Conservation (phyloP, 2,888 invertebrate species). For the Drosophila nigricruria region DNA sequence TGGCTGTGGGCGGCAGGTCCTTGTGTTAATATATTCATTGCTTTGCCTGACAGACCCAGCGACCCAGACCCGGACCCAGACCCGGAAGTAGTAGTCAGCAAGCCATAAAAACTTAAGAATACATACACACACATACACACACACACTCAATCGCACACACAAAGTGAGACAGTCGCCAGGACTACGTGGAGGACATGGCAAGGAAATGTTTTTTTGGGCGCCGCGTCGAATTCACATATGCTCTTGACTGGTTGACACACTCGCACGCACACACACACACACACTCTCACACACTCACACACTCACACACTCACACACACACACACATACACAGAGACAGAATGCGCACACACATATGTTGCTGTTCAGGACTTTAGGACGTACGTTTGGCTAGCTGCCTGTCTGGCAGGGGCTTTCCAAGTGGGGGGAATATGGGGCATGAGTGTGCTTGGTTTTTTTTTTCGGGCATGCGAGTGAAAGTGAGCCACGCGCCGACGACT, state of each 20-base stretch:
- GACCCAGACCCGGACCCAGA: constrained; percentile 46
- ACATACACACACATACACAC: constrained; percentile 36
- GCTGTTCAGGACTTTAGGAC: constrained; percentile 47
- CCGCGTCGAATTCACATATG: constrained; percentile 67
- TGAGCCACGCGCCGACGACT: constrained; percentile 71
- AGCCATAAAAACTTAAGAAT: constrained; percentile 80
- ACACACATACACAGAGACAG: constrained; percentile 3
- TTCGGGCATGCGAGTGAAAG: constrained; percentile 64
- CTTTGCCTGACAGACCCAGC: constrained; percentile 50
- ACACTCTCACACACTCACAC: constrained; percentile 35
- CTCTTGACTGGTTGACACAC: constrained; percentile 68
- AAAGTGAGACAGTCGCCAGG: constrained; percentile 51
- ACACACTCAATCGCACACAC: neutral
- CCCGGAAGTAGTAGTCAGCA: constrained; percentile 82
- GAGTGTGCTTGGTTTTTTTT: constrained; percentile 45
- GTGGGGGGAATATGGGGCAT: constrained; percentile 5
- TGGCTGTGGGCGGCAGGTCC: constrained; percentile 37
- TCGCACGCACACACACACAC: constrained; percentile 36
- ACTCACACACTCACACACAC: constrained; percentile 34
- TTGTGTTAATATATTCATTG: constrained; percentile 82
- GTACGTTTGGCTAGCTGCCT: constrained; percentile 52
- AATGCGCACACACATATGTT: constrained; percentile 44
- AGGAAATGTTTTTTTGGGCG: constrained; percentile 54
- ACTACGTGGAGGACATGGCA: constrained; percentile 43
- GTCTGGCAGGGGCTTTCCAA: constrained; percentile 23